These are phyloP conservation scores for Plebejus melissa DNA, from an alignment of 2,888 invertebrate species.

Conservation along the genomic window DNA sequence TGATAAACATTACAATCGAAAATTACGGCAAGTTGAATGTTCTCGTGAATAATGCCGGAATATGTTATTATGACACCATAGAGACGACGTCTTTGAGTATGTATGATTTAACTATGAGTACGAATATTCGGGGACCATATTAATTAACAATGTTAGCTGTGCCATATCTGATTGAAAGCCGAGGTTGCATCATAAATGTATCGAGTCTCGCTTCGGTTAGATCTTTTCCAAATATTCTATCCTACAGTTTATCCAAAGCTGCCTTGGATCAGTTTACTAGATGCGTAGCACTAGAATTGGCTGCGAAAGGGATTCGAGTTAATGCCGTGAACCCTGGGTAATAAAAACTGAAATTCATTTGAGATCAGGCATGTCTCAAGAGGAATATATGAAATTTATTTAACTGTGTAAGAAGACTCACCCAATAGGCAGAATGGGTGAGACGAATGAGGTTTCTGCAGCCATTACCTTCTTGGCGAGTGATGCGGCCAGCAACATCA, in stretches of 20 bases:
- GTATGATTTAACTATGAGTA: conserved; percentile 91
- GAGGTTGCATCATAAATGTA: conserved; percentile 94
- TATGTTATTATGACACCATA: neutral
- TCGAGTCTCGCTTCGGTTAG: conserved; percentile 86
- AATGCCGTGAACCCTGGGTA: conserved; percentile 88
- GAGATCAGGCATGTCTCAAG: conserved; percentile 78
- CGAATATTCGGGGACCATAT: conserved; percentile 89
- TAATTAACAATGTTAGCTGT: conserved; percentile 90
- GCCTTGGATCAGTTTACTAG: conserved; percentile 91
- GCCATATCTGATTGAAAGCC: conserved; percentile 87
- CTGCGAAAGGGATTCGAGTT: conserved; percentile 82
- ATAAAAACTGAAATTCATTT: conserved; percentile 88
- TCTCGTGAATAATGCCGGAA: neutral
- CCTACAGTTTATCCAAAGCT: conserved; percentile 92
- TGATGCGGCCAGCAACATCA: conserved; percentile 89
- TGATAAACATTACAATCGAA: neutral
- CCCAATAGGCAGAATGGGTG: conserved; percentile 82
- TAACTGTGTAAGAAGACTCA: conserved; percentile 91
- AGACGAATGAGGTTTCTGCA: conserved; percentile 87
- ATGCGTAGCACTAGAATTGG: no score
- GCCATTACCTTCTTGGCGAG: conserved; percentile 94
- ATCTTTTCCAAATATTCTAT: neutral
- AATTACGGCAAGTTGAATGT: neutral
- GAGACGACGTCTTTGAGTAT: conserved; percentile 73
- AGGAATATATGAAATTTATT: conserved; percentile 88